Base-by-base conservation (phyloP, 2,797 vertebrate species). In the Typhlichthys subterraneus region DNA sequence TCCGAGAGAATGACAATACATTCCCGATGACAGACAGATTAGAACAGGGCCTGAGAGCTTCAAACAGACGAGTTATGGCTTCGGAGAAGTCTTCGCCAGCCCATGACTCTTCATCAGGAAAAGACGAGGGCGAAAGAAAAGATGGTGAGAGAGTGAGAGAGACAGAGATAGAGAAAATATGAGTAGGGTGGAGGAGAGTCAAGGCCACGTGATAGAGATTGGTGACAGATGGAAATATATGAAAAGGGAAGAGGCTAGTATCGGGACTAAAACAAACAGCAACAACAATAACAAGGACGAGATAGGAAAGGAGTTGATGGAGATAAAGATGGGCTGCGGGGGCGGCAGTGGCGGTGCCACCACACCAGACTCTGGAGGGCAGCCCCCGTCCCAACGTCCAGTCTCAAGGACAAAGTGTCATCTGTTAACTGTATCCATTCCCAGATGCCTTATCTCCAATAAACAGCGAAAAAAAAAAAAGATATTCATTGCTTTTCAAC, bases 401-500 rank as follows among this genome's bases (percentile, higher is more conserved):
- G 73, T 85, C 80, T 84, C 80, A 89, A 91, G 90, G 88, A 91
- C 87, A 75, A 67, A 82, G 77, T 92, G 93, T 91, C 91, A 73
- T 87, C 84, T 82, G 73, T 82, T 88, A 77, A 92, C 90, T 78
- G 89, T 89, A 90, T 87, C 92, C 90, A 89, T 92, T 93, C 88
- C 89, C 82, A 91, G 91, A 94, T 85, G 75, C 88, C 94, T 96
- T 96, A 97, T 97, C 93, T 87, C 77, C 75, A 78, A 80, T 77
- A 84, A 91, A 95, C 92, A 90, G 90, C n/a, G n/a, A n/a, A 94
- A 51, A 93, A 94, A 94, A 3, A 93, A 88, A 84, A 86, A 94
- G 83, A 95, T 94, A 94, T 94, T 95, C 94, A 96, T 95, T 94
- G 93, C 94, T 94, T 95, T 94, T 95, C 91, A 92, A 92, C 93